Evolutionary conservation across 2,113 vertebrate genomes (phyloP).

Genomic region (Todiramphus chloris): DNA sequence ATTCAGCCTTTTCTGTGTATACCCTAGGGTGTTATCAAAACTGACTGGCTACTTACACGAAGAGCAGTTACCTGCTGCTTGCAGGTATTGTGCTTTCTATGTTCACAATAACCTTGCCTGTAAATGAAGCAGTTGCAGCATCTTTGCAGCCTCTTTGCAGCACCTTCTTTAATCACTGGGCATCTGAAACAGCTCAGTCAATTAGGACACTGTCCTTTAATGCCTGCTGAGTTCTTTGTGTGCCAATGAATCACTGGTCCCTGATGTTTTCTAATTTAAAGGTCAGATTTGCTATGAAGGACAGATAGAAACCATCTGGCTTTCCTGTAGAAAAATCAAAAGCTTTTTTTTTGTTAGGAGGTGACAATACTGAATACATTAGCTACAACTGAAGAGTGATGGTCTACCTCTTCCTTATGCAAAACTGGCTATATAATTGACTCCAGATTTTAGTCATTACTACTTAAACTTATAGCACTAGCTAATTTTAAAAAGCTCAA

Average conservation of each 20-base stretch:
- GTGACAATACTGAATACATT: constrained; percentile 3
- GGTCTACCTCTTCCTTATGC: not conserved
- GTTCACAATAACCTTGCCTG: not conserved
- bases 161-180: constrained; percentile 10
- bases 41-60: not conserved
- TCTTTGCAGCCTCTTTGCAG: constrained; percentile 11
- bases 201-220: constrained; percentile 4
- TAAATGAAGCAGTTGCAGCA: not conserved
- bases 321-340: constrained; percentile 4
- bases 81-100: not conserved
- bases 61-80: not conserved
- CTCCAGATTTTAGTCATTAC: constrained; percentile 16
- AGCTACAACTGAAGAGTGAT: not conserved
- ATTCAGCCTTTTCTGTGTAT: not conserved
- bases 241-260: constrained; percentile 16
- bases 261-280: constrained; percentile 59
- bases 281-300: constrained; percentile 44
- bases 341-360: not conserved
- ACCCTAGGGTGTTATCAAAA: not conserved
- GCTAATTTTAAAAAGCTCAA: not conserved
- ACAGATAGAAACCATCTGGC: constrained; percentile 35
- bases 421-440: not conserved
- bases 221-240: constrained; percentile 33
- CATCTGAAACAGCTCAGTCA: not conserved
- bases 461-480: not conserved